phyloP scores from a whole-genome alignment of 2,888 invertebrate species.

The Panopea generosa region DNA sequence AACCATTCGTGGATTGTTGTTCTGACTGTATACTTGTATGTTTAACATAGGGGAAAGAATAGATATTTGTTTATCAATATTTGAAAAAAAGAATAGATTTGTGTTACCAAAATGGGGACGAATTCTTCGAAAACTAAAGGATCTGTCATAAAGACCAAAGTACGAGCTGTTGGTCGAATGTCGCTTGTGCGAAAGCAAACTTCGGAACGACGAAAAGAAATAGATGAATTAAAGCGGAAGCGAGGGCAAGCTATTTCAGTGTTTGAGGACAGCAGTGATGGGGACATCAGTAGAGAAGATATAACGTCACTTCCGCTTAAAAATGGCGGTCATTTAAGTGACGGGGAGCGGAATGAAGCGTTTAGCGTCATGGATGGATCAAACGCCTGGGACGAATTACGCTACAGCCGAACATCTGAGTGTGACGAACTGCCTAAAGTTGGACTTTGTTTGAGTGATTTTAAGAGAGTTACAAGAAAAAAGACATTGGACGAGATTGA shows the following conservation, averaged over 20 bases:
- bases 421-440: constrained; percentile 15
- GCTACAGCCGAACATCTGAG: not conserved
- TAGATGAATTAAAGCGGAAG: constrained; percentile 25
- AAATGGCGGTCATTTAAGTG: constrained; percentile 35
- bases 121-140: constrained; percentile 54
- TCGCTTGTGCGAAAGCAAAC: constrained; percentile 41
- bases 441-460: constrained; percentile 65
- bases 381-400: constrained; percentile 4
- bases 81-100: too few species aligned
- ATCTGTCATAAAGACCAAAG: constrained; percentile 52
- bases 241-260: constrained; percentile 43
- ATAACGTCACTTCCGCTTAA: constrained; percentile 54
- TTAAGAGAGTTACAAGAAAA: constrained; percentile 68
- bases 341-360: constrained; percentile 29
- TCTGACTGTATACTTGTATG: too few species aligned
- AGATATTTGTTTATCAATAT: too few species aligned
- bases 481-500: constrained; percentile 66
- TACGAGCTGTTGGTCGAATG: constrained; percentile 53
- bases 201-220: constrained; percentile 22
- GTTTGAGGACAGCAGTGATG: constrained; percentile 48
- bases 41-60: too few species aligned
- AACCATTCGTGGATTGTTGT: too few species aligned
- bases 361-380: constrained; percentile 21
- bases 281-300: constrained; percentile 46
- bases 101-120: constrained; percentile 50